A percentile compares a stretch with the other conserved stretches of the same genome.
These are phyloP conservation scores for Hippasteria phrygiana DNA, from an alignment of 53 echinoderm and acorn worm genomes.

Conservation along the genomic window DNA sequence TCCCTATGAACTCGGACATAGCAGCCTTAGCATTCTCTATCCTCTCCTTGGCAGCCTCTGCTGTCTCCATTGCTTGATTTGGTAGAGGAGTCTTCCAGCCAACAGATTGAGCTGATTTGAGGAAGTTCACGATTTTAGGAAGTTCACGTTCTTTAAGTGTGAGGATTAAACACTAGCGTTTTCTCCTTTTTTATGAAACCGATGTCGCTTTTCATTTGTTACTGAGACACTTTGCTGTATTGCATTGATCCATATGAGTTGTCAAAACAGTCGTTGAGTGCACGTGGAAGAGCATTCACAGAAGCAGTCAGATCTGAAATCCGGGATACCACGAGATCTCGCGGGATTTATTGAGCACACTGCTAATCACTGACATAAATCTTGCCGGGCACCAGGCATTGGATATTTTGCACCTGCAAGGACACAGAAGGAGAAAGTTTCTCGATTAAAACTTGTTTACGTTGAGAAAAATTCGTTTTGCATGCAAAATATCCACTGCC, in stretches of 20 bases:
- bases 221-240: too few species aligned
- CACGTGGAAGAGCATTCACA: not conserved
- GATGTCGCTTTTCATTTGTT: too few species aligned
- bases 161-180: too few species aligned
- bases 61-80: conserved; percentile 28
- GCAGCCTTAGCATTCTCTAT: conserved; percentile 76
- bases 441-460: conserved; percentile 50
- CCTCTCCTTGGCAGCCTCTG: conserved; percentile 41
- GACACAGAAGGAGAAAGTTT: conserved; percentile 66
- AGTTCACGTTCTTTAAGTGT: too few species aligned
- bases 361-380: conserved; percentile 13
- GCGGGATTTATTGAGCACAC: not conserved
- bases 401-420: conserved; percentile 68
- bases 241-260: too few species aligned
- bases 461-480: not conserved
- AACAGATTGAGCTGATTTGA: too few species aligned
- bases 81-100: too few species aligned
- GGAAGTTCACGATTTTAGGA: too few species aligned
- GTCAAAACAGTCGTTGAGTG: not conserved
- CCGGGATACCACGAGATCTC: not conserved
- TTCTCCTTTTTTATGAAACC: too few species aligned
- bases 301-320: not conserved
- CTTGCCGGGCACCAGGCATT: conserved; percentile 41
- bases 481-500: conserved; percentile 66
- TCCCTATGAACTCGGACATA: conserved; percentile 91